Conservation (phyloP, 2,888 invertebrate genomes). For the Chesias legatella region DNA sequence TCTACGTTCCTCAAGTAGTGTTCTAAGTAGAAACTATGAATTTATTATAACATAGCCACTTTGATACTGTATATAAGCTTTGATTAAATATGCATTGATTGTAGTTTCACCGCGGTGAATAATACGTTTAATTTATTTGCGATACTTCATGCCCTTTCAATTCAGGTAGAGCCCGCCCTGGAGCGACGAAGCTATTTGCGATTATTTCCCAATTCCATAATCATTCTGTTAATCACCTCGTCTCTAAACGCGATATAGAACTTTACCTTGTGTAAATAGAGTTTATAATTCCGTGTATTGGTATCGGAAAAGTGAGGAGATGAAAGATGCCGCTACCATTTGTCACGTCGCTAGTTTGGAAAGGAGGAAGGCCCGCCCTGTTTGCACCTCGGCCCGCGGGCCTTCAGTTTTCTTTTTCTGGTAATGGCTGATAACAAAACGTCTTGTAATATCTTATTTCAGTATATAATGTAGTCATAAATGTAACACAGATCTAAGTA, state of each 20-base stretch:
- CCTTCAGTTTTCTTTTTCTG: slow-evolving; percentile 50
- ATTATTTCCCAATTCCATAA: slow-evolving; percentile 76
- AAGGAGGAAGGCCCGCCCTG: slow-evolving; percentile 74
- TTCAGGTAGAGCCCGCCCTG: slow-evolving; percentile 55
- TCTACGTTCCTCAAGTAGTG: too few relatives aligned
- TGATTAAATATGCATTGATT: slow-evolving; percentile 16
- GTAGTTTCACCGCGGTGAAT: slow-evolving; percentile 25
- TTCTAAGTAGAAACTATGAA: slow-evolving; percentile 38
- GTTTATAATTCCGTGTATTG: slow-evolving; percentile 39
- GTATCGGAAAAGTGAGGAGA: slow-evolving; percentile 47
- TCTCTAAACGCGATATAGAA: slow-evolving; percentile 24
- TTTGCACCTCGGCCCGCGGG: slow-evolving; percentile 53
- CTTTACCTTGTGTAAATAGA: slow-evolving; percentile 34
- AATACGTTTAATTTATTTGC: slow-evolving; percentile 43
- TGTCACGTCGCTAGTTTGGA: slow-evolving; percentile 77
- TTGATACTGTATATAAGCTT: slow-evolving; percentile 21
- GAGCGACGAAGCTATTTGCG: slow-evolving; percentile 65
- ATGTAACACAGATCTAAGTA: too few relatives aligned
- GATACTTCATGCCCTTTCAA: slow-evolving; percentile 51
- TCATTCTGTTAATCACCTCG: slow-evolving; percentile 60
- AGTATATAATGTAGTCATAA: too few relatives aligned
- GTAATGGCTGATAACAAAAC: slow-evolving; percentile 71
- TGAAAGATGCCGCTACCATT: slow-evolving; percentile 77
- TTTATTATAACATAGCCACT: slow-evolving; percentile 40
- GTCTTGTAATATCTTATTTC: too few relatives aligned